Base-by-base conservation (phyloP, 2,113 vertebrate species). In the Arenaria interpres region DNA sequence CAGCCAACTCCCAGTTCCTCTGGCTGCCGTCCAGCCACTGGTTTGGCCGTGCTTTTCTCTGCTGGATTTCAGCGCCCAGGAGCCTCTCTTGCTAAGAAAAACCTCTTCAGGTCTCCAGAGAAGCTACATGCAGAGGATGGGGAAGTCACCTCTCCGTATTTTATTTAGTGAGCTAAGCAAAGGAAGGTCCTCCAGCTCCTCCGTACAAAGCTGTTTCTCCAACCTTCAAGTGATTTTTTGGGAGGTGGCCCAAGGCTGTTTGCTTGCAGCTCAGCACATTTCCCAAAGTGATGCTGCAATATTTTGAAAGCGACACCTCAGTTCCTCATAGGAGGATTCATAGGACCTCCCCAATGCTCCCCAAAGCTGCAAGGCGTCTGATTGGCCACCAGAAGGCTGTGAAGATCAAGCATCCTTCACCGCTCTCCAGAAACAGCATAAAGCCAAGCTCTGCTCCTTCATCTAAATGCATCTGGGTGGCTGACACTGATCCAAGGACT, bases 1-100 rank as follows among this genome's bases (percentile, higher is more conserved):
- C 73, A 28, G 84, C 67, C 92, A 89, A 5, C 67, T 89, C 79
- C 86, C 53, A 73, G 88, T 76, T 89, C 32, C 80, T 83, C 63
- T 84, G 92, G 90, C 90, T 89, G 48, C 67, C 37, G 35, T 43
- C 85, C 93, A 93, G 73, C 41, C 77, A 62, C 73, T 4, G 10
- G 4, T 85, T 81, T 93, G 88, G 69, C 74, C 66, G 30, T 2
- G 0, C 10, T 74, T 62, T 80, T 41, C 32, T 48, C 68, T 57
- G 24, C 51, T 35, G 48, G 41, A 62, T 95, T 88, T 73, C 81
- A 32, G 35, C 0, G 3, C 35, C 33, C 67, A 41, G 35, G 53
- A 91, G 19, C 32, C 17, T 78, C 19, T 72, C 20, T 17, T 67
- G 28, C 19, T 54, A 27, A 56, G 83, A 46, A 20, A 10, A 46